A percentile compares a stretch with the other conserved stretches of the same genome.
These are phyloP conservation scores for Stegostoma tigrinum DNA, from an alignment of 2,113 vertebrate species.

Conservation along the genomic window DNA sequence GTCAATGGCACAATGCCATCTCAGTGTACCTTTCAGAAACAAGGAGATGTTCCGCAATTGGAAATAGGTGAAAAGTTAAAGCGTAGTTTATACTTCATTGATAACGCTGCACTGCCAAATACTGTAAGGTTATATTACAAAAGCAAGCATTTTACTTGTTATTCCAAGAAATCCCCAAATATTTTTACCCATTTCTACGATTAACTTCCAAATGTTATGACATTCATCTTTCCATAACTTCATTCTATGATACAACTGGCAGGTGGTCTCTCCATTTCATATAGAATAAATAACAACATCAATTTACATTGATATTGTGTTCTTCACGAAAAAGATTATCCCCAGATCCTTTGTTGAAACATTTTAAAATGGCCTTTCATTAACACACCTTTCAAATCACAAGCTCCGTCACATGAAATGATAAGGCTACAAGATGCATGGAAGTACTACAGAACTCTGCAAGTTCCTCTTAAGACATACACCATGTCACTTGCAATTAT, in stretches of 20 bases:
- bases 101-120: not conserved
- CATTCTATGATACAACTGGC: not conserved
- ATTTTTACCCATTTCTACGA: not conserved
- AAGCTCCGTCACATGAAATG: too few relatives aligned
- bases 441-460: too few relatives aligned
- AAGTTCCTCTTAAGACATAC: too few relatives aligned
- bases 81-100: not conserved
- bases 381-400: too few relatives aligned
- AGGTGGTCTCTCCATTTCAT: not conserved
- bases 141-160: not conserved
- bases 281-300: too few relatives aligned
- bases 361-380: too few relatives aligned
- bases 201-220: not conserved
- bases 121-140: not conserved
- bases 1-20: not conserved
- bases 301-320: too few relatives aligned
- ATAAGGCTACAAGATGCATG: too few relatives aligned
- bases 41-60: not conserved
- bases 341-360: too few relatives aligned
- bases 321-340: too few relatives aligned
- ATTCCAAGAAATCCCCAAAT: not conserved
- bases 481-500: too few relatives aligned
- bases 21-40: not conserved
- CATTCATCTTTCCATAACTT: not conserved
- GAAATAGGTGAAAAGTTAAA: not conserved